Evolutionary conservation across 2,888 invertebrate genomes (phyloP), one percentile per base, ranked within the genome.

Genomic region (Tupiocoris notatus): DNA sequence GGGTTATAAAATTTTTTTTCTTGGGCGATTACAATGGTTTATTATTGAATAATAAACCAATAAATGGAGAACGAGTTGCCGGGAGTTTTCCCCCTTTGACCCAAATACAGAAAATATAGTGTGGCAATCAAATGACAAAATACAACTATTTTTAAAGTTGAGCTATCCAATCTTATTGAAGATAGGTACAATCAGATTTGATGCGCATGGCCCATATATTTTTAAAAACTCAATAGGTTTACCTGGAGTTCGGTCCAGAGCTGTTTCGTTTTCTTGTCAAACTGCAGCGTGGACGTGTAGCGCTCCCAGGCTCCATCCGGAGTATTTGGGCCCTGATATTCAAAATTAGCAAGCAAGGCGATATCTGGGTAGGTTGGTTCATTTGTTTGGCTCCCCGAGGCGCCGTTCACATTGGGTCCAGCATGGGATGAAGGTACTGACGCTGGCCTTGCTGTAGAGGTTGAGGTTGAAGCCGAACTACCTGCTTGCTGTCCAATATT

Each of bases 221-320:
- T n/a, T n/a, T n/a, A n/a, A n/a, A n/a, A n/a, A n/a, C n/a, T n/a
- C n/a, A n/a, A n/a, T n/a, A n/a, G n/a, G n/a, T n/a, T 39, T 64
- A 73, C 73, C 73, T 78, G 78, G 57, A 94, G 83, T 80, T 92
- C 92, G 78, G 91, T 90, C 92, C 93, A 94, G 1, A 94, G 85
- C 3, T 88, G 87, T 77, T 91, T 92, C 0, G 93, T 94, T n/a
- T 92, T 92, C 16, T 88, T 86, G 81, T 94, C 94, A 79, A 93
- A 94, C 81, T 94, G 93, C 71, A 94, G 89, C 81, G 90, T 88
- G 0, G 92, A 88, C 79, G 88, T 89, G 80, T 92, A 92, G 78
- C 92, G 91, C 80, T 93, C 93, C 93, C 94, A 94, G 0, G 93
- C 93, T 81, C 92, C 78, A 66, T 79, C 80, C 21, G 77, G 78